Evolutionary conservation across 2,113 vertebrate genomes (phyloP).

Genomic region (Ariopsis seemanni): DNA sequence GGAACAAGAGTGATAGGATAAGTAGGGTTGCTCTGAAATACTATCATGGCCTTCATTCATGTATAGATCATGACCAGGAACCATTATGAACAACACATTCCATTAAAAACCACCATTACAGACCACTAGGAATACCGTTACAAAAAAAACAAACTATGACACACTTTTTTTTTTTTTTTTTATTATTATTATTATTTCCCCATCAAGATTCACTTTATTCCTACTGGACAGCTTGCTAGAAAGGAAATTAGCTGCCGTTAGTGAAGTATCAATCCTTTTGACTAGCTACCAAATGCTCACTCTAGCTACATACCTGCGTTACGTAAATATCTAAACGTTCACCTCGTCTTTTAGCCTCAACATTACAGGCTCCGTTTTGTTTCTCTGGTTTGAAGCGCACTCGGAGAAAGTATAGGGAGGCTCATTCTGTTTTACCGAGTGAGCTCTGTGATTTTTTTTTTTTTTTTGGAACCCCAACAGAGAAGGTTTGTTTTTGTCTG

Average conservation of each 20-base stretch:
- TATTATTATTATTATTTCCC: no score
- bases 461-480: neutral
- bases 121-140: neutral
- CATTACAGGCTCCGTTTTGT: neutral
- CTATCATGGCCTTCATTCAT: neutral
- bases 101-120: neutral
- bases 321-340: neutral
- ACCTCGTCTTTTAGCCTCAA: neutral
- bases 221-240: neutral
- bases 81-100: neutral
- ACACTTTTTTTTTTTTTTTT: neutral
- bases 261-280: neutral
- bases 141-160: neutral
- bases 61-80: neutral
- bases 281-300: neutral
- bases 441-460: neutral
- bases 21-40: no score
- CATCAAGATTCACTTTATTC: neutral
- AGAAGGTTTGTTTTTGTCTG: constrained; percentile 58
- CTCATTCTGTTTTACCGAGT: neutral
- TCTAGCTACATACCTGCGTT: no score
- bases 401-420: neutral
- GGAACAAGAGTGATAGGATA: neutral
- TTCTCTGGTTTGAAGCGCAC: neutral
- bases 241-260: neutral